phyloP scores from a whole-genome alignment of 2,888 invertebrate species.

The Volucella inanis region DNA sequence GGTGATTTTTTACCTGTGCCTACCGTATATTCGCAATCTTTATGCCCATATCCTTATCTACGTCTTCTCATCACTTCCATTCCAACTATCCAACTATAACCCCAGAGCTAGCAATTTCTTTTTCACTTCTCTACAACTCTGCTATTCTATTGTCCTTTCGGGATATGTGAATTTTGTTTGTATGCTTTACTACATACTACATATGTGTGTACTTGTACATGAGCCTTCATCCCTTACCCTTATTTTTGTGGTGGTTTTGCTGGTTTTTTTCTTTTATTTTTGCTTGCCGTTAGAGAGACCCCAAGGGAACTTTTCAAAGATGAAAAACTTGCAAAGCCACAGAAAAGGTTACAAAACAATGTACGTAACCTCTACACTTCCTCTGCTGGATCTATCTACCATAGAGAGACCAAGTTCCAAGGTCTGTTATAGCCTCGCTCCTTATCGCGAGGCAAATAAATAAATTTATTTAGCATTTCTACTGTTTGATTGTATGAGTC shows the following conservation, averaged over 20 bases:
- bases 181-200: neutral
- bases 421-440: slow-evolving; percentile 26
- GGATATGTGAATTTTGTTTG: neutral
- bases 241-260: neutral
- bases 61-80: slow-evolving; percentile 17
- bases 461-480: slow-evolving; percentile 66
- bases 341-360: slow-evolving; percentile 56
- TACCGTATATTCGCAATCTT: neutral
- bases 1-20: neutral
- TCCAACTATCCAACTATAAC: slow-evolving; percentile 5
- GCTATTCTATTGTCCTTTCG: slow-evolving; percentile 48
- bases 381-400: neutral
- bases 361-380: neutral
- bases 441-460: slow-evolving; percentile 59
- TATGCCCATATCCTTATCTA: slow-evolving; percentile 1
- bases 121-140: neutral
- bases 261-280: neutral
- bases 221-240: neutral
- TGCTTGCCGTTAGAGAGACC: slow-evolving; percentile 31
- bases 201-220: neutral
- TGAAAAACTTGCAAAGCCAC: slow-evolving; percentile 65
- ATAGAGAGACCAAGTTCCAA: slow-evolving; percentile 22
- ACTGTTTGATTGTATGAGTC: neutral
- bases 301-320: slow-evolving; percentile 66
- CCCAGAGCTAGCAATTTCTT: neutral